Conservation (phyloP, 2,113 vertebrate species). For the Macheiramphus alcinus region DNA sequence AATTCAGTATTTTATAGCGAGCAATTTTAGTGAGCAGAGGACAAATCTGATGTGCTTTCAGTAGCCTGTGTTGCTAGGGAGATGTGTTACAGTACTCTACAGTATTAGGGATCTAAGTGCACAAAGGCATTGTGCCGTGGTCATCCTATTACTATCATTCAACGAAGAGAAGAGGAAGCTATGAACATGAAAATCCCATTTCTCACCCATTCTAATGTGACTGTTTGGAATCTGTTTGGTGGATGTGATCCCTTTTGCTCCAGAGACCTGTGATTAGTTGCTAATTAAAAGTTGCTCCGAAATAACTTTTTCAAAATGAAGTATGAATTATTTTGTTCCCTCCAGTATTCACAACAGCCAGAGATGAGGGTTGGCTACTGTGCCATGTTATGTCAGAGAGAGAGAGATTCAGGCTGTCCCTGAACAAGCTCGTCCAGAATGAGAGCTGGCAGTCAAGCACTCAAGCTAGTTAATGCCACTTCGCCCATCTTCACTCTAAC, state of each 20-base stretch:
- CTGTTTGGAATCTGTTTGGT: background rate
- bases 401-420: background rate
- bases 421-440: background rate
- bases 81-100: background rate
- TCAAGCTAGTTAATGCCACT: background rate
- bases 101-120: background rate
- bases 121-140: background rate
- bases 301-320: background rate
- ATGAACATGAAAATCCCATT: background rate
- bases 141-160: background rate
- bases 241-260: background rate
- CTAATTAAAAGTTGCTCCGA: background rate
- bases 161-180: background rate
- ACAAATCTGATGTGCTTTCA: background rate
- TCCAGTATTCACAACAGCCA: background rate
- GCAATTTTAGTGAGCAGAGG: background rate
- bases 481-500: background rate
- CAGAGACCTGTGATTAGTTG: background rate
- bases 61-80: background rate
- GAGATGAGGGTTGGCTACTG: background rate
- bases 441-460: background rate
- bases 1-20: background rate
- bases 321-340: background rate
- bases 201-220: background rate
- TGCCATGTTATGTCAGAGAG: background rate